These are phyloP conservation scores for Troglohyphantes excavatus DNA, from an alignment of 2,888 invertebrate species.

Conservation along the genomic window DNA sequence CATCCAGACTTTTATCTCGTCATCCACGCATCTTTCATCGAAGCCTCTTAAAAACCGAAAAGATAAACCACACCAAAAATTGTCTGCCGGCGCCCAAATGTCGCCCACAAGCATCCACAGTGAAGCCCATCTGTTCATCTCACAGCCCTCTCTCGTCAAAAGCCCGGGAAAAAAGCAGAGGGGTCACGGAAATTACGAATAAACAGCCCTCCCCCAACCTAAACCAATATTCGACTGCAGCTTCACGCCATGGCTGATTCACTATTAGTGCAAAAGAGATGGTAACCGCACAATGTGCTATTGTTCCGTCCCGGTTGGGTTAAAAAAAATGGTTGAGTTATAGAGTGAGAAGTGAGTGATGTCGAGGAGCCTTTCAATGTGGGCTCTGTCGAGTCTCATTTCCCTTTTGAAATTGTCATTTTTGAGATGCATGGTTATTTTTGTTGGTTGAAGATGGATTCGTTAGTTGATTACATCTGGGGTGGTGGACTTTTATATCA, in stretches of 20 bases:
- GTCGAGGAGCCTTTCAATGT: not conserved
- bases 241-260: slow-evolving; percentile 19
- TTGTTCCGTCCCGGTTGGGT: slow-evolving; percentile 6
- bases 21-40: slow-evolving; percentile 13
- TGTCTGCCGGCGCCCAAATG: slow-evolving; percentile 16
- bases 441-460: no score
- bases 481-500: not conserved
- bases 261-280: slow-evolving; percentile 2
- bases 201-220: slow-evolving; percentile 40
- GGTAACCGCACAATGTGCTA: slow-evolving; percentile 11
- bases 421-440: not conserved
- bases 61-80: slow-evolving; percentile 32
- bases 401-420: not conserved
- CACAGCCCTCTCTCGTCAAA: not conserved
- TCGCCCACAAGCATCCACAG: not conserved
- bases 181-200: not conserved
- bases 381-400: not conserved
- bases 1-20: slow-evolving; percentile 5
- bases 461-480: not conserved
- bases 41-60: slow-evolving; percentile 19
- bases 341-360: not conserved
- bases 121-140: slow-evolving; percentile 17
- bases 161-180: not conserved
- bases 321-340: slow-evolving; percentile 11
- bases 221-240: slow-evolving; percentile 10